Percentiles rank a stretch among this genome's conserved stretches.
phyloP scores from a whole-genome alignment of 1,140 invertebrate species.

The Phthorimaea operculella region DNA sequence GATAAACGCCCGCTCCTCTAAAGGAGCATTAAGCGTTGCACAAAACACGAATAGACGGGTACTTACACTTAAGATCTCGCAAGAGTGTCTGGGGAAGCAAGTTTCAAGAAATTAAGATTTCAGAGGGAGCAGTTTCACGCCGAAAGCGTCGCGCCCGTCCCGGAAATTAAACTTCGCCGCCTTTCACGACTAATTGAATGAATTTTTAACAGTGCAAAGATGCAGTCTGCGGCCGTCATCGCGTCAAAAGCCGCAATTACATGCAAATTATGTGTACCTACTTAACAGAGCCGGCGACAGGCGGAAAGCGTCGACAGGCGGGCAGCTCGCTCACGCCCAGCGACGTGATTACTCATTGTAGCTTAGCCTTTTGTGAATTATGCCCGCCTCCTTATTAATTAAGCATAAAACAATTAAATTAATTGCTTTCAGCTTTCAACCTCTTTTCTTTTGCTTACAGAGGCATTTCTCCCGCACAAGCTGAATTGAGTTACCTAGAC shows the following conservation, averaged over 20 bases:
- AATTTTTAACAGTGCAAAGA: conserved; percentile 60
- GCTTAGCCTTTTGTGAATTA: conserved; percentile 36
- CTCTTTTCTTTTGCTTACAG: conserved; percentile 44
- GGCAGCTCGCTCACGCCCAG: conserved; percentile 5
- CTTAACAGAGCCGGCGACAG: conserved; percentile 20
- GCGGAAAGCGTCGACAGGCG: conserved; percentile 13
- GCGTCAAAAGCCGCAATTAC: conserved; percentile 55
- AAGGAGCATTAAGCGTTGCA: not conserved
- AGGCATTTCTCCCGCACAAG: conserved; percentile 70
- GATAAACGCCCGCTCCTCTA: not conserved
- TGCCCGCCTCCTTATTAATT: conserved; percentile 28
- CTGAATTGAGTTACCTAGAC: conserved; percentile 92
- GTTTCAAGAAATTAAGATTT: conserved; percentile 37
- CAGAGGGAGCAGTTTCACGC: conserved; percentile 32
- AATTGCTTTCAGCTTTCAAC: conserved; percentile 8
- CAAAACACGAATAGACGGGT: conserved; percentile 4
- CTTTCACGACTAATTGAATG: conserved; percentile 56
- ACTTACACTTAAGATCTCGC: conserved; percentile 3
- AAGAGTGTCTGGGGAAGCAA: conserved; percentile 21
- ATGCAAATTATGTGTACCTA: conserved; percentile 61
- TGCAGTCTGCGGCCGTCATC: conserved; percentile 40
- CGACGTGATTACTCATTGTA: conserved; percentile 37
- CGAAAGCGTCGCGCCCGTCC: conserved; percentile 27
- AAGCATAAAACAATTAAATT: conserved; percentile 33
- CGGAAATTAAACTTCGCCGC: conserved; percentile 48